Base-by-base conservation (phyloP, 2,797 vertebrate species). In the Propithecus perrieri region DNA sequence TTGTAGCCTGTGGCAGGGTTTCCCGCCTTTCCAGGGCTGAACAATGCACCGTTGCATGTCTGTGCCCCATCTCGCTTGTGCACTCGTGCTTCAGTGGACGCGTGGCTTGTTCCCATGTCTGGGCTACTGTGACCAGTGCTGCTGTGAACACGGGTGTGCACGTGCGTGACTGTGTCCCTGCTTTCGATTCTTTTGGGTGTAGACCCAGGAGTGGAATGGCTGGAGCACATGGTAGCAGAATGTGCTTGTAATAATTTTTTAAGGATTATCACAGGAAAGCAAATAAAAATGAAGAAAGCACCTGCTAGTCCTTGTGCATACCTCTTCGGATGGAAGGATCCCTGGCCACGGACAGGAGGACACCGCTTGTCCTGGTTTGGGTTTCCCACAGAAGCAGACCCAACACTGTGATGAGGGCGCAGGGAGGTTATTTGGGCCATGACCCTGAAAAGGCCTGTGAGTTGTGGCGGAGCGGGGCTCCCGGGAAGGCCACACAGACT, bases 41-140 rank as follows among this genome's bases (percentile, higher is more conserved):
- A 5, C 14, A 20, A 5, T 43, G 24, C 59, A 33, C 53, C 38
- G 17, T 3, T 7, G 0, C 5, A 10, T 9, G 33, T 24, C 22
- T 20, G 28, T 14, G n/a, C 1, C 41, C 38, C 11, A 1, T 38
- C 46, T 50, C 55, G 15, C 57, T 46, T 26, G 4, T 3, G 35
- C 7, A 1, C n/a, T n/a, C 3, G 3, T 22, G 17, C 28, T 3
- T 74, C 2, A 1, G 4, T 38, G 43, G 43, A 35, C 8, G 8
- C 5, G 22, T 17, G 46, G n/a, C 43, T 5, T 13, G 20, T 48
- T 53, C 22, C 57, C 20, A 1, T 0, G 5, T 30, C 48, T 83
- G 26, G 35, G 14, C 26, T 13, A 3, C 13, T 38, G 50, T 28
- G 30, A 69, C 3, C 15, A 20, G 24, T 15, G 50, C 2, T 17